Base-by-base conservation (phyloP, 37 sponge, comb jelly and placozoan genomes). In the Spongilla lacustris region DNA sequence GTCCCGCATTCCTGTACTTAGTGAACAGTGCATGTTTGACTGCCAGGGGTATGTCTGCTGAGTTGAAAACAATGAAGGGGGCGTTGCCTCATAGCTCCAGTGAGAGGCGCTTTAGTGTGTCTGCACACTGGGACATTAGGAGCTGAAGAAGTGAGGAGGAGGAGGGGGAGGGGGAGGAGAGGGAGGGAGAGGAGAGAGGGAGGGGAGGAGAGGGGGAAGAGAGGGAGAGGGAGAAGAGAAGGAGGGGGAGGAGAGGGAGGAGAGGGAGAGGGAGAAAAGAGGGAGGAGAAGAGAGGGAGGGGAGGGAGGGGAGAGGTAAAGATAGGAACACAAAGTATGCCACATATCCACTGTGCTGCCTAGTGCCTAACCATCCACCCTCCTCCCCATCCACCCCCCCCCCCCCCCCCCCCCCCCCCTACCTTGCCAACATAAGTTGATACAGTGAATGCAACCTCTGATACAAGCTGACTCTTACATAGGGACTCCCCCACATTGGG, bases 31-130 rank as follows among this genome's bases (percentile, higher is more conserved):
- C 77, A 2, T 93, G 93, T 28, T 73, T 77, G 9, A 95, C 93
- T 26, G 95, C 97, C 68, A 77, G 21, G 25, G 91, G 82, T 35
- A 96, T 80, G 67, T 98, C 95, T 32, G 99, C 99, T 11, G 93
- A 90, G 50, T 94, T 66, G 89, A 98, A 98, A n/a, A 98, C 95
- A 34, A 98, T 89, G 17, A 98, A 71, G 26, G 99, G 97, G 66
- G 99, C 99, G 78, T 98, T 96, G 5, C 99, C 99, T 23, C 99
- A 97, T 25, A 98, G 82, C 85, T 98, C 99, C 49, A 98, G 71
- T 27, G 96, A 93, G 22, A 96, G 33, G n/a, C 80, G 49, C 84
- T 96, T 98, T 25, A 96, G 83, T 50, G 91, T 84, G 21, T 72
- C 74, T 31, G 94, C 85, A 85, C 92, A 88, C 71, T 86, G 74